Evolutionary conservation across 2,113 vertebrate species (phyloP), one percentile per base, ranked within the genome.

Genomic region (Thamnophis sirtalis): DNA sequence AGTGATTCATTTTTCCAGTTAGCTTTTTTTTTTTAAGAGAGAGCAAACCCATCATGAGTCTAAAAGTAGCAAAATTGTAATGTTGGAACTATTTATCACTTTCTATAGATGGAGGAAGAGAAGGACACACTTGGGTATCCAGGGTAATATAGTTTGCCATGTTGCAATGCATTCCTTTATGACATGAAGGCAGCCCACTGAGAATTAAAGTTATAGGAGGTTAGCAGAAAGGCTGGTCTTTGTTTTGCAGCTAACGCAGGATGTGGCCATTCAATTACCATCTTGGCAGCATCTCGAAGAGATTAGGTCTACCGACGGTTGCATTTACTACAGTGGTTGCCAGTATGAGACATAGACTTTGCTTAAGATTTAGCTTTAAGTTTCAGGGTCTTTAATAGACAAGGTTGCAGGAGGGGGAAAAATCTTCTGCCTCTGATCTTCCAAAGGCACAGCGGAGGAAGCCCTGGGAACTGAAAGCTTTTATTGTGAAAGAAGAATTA

Each of bases 51-150:
- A 58, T 26, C 43, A 51, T 56, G 38, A 84, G 60, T 49, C 38
- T 84, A 88, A 56, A 84, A 50, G 56, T 49, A 80, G 9, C 6
- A 0, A 60, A 9, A 53, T 53, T 51, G 11, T 58, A 5, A 1
- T 51, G 9, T 22, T 13, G 1, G 2, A 53, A 54, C 73, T 1
- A 53, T 56, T 56, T 84, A 0, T 33, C 56, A 55, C 84, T 93
- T 56, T 93, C 51, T 87, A 93, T 63, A 63, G 95, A 21, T 93
- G 95, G 95, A 94, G 95, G 92, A 95, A 92, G 87, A 91, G 89
- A 95, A 92, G 93, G 91, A 95, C 93, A 95, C 93, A 94, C 96
- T 96, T 93, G 87, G 93, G 93, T 94, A 87, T 84, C 94, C 94
- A 84, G 93, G 87, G 88, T 94, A 93, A 95, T 95, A 96, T 95